These are phyloP conservation scores for Microctonus aethiopoides DNA, from an alignment of 2,888 invertebrate genomes.

Conservation along the genomic window DNA sequence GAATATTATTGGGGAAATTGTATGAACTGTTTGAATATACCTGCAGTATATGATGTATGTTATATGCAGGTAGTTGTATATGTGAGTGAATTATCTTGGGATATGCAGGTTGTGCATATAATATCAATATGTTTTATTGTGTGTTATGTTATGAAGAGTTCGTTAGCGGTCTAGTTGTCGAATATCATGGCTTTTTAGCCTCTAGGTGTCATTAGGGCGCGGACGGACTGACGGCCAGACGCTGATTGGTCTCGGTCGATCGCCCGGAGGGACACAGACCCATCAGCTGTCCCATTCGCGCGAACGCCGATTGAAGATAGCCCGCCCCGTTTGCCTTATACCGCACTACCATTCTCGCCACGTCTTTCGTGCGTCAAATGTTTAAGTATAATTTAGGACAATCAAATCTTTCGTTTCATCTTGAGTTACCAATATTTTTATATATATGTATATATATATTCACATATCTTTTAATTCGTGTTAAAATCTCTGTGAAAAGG, in stretches of 20 bases:
- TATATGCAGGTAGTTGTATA: too few relatives aligned
- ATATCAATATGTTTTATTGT: conserved; percentile 18
- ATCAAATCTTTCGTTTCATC: conserved; percentile 19
- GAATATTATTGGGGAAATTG: too few relatives aligned
- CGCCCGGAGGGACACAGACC: conserved; percentile 60
- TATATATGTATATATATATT: not conserved
- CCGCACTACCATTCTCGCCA: conserved; percentile 8
- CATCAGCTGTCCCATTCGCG: conserved; percentile 63
- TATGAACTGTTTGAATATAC: too few relatives aligned
- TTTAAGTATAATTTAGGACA: conserved; percentile 23
- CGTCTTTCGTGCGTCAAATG: conserved; percentile 25
- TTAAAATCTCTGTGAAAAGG: not conserved
- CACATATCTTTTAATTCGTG: not conserved
- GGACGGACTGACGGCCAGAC: conserved; percentile 52
- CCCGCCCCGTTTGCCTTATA: conserved; percentile 14
- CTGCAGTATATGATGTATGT: too few relatives aligned
- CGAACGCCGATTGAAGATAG: conserved; percentile 39
- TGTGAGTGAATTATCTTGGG: too few relatives aligned
- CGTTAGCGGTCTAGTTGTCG: conserved; percentile 57
- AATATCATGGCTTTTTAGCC: conserved; percentile 65
- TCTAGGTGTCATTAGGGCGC: conserved; percentile 64
- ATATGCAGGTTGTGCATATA: conserved; percentile 13
- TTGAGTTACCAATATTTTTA: not conserved
- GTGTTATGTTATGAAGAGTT: conserved; percentile 44
- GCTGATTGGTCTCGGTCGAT: conserved; percentile 63